Evolutionary conservation across 2,888 invertebrate genomes (phyloP), one percentile per base, ranked within the genome.

Genomic region (Standfussiana lucernea): DNA sequence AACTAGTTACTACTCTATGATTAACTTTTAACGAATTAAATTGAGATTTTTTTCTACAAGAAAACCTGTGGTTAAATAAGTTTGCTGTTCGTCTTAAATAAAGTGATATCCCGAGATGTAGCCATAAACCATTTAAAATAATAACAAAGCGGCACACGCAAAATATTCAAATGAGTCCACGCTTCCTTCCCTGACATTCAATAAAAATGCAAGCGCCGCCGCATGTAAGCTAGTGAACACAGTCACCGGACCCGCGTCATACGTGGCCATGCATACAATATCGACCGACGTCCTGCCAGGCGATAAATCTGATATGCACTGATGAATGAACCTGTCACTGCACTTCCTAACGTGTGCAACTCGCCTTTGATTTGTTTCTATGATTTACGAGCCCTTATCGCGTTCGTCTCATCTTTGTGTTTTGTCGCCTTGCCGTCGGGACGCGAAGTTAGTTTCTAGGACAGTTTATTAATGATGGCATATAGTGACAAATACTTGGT

Each of bases 301-400:
- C 81, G 85, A 88, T 87, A 88, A 84, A 85, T 87, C 82, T 79
- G 87, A 88, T 87, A 87, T 40, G 77, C 53, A 73, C 69, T 87
- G 89, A 87, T 82, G 88, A 88, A 89, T 81, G 89, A 83, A 70
- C 65, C 80, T 88, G 78, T 74, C 85, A 75, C 13, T 47, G 47
- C 73, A 79, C 86, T 86, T 77, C 81, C 75, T 88, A 71, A 82
- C 76, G 61, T 78, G 64, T 50, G 56, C 72, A 70, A 32, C 65
- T 71, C 61, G 35, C 35, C 21, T 80, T 79, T 84, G 73, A 85
- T 74, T 72, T 77, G 75, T 75, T 68, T 75, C 45, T 68, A 42
- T 73, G 42, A 83, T 77, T 73, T 64, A 85, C 50, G 47, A 35
- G 45, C 2, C 21, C 15, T 47, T 75, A 59, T 81, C 53, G n/a